These are phyloP conservation scores for Oncorhynchus masou DNA, from an alignment of 2,113 vertebrate species.

Conservation along the genomic window DNA sequence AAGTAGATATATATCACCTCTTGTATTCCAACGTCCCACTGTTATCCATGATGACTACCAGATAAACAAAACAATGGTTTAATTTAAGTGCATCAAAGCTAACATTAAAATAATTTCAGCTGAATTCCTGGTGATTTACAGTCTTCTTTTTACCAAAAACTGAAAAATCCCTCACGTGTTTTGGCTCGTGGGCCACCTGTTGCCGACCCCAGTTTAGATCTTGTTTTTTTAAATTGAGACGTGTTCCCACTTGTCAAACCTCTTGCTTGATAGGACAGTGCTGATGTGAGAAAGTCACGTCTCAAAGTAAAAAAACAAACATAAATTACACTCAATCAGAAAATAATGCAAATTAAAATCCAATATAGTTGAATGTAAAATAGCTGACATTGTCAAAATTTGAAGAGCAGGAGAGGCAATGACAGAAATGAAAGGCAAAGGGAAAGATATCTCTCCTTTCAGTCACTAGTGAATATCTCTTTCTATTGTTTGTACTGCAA, in stretches of 20 bases:
- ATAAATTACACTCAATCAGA: background rate
- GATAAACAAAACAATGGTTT: background rate
- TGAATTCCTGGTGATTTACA: too few relatives aligned
- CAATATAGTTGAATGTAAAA: background rate
- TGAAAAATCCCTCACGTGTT: too few relatives aligned
- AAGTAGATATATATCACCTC: background rate
- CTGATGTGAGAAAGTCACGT: background rate
- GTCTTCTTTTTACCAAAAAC: too few relatives aligned
- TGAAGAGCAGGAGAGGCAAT: constrained; percentile 16
- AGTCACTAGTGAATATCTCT: constrained; percentile 60
- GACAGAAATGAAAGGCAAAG: constrained; percentile 13
- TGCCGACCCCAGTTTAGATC: too few relatives aligned
- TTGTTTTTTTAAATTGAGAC: too few relatives aligned
- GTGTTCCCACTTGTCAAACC: background rate
- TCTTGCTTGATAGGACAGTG: background rate
- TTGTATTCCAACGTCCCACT: background rate
- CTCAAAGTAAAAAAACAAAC: background rate
- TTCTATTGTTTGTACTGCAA: constrained; percentile 59
- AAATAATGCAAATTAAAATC: background rate
- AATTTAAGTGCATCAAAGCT: background rate
- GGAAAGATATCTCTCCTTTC: constrained; percentile 50
- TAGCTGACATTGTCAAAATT: constrained; percentile 9
- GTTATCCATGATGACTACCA: background rate
- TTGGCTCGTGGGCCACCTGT: too few relatives aligned
- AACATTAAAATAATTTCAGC: background rate